A percentile compares a stretch with the other conserved stretches of the same genome.
Evolutionary conservation across 2,797 vertebrate genomes (phyloP).

Genomic region (Enteromius trimaculatus): DNA sequence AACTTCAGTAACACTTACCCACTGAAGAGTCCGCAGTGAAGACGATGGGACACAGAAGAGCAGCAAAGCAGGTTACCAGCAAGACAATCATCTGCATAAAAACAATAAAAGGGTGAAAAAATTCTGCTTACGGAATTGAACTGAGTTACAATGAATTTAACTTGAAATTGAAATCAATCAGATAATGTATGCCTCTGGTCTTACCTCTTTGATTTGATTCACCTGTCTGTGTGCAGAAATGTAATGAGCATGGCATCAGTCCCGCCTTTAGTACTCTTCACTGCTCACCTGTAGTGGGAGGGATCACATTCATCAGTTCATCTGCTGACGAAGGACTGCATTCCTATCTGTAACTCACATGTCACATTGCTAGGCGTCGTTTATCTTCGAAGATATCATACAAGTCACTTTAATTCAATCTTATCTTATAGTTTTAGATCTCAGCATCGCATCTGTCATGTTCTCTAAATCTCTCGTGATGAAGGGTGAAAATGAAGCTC

Average conservation of each 20-base stretch:
- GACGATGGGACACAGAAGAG: neutral
- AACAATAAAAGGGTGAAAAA: neutral
- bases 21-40: neutral
- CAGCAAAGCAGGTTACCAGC: neutral
- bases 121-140: neutral
- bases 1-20: conserved; percentile 1
- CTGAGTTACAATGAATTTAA: neutral
- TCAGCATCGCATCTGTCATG: neutral
- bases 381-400: neutral
- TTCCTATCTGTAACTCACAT: neutral
- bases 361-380: neutral
- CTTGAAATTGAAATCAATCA: neutral
- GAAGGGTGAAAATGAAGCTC: neutral
- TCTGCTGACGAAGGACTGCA: neutral
- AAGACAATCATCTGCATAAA: conserved; percentile 24
- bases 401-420: neutral
- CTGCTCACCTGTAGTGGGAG: conserved; percentile 13
- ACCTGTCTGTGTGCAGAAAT: neutral
- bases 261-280: conserved; percentile 10
- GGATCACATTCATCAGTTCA: neutral
- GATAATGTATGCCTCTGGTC: neutral
- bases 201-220: neutral
- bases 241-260: neutral
- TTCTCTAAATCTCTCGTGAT: neutral
- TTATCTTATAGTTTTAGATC: neutral